These are phyloP conservation scores for Cantharis rufa DNA, from an alignment of 2,888 invertebrate species.

Conservation along the genomic window DNA sequence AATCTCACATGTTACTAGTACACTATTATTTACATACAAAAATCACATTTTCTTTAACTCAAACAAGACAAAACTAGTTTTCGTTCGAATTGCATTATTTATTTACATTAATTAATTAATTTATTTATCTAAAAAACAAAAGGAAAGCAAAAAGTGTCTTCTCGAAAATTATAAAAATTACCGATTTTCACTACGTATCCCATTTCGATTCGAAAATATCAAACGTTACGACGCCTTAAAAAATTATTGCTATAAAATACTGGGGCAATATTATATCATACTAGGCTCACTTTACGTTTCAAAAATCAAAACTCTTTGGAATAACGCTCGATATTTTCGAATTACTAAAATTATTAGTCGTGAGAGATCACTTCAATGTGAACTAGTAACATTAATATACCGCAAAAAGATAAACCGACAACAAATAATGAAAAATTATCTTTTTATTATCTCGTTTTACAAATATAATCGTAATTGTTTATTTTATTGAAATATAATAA, in stretches of 20 bases:
- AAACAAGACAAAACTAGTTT: conserved; percentile 33
- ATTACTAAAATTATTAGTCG: conserved; percentile 7
- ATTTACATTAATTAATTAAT: not conserved
- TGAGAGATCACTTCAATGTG: conserved; percentile 26
- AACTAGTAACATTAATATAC: conserved; percentile 35
- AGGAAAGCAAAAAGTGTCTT: not conserved
- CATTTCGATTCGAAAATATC: not conserved
- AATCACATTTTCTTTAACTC: conserved; percentile 23
- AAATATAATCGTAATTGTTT: conserved; percentile 4
- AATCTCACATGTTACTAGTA: conserved; percentile 41
- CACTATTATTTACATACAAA: conserved; percentile 41
- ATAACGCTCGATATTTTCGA: conserved; percentile 21
- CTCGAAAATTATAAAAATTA: not conserved
- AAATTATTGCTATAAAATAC: not conserved
- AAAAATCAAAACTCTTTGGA: not conserved
- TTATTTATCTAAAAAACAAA: not conserved
- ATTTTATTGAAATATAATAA: conserved; percentile 7
- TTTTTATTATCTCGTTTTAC: conserved; percentile 12
- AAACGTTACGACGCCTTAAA: not conserved
- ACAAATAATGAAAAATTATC: conserved; percentile 12
- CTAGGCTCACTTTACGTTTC: not conserved
- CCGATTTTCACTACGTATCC: not conserved
- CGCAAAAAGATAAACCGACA: conserved; percentile 24
- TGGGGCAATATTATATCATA: not conserved
- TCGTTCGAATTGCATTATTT: not conserved